Base-by-base conservation (phyloP, 2,113 vertebrate species). In the Proterorhinus semilunaris region DNA sequence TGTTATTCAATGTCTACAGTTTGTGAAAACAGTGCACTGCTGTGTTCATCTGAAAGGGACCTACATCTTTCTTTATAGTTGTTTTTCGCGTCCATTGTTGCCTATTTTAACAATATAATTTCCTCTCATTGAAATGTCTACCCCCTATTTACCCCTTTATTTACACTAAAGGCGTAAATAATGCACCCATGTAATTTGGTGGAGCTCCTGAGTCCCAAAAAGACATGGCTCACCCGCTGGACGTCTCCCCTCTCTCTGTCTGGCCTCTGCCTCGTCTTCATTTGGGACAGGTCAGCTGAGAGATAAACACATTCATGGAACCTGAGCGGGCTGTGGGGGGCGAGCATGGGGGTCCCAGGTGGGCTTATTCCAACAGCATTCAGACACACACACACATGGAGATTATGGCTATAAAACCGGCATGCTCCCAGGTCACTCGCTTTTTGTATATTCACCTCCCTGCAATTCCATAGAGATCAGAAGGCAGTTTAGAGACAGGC, bases 221-320 rank as follows among this genome's bases (percentile, higher is more conserved):
- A 10, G 46, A 47, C 46, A 47, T 10, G 10, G 46, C 5, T 47
- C 46, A 54, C 21, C 27, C 47, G 52, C 72, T 72, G 59, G 42
- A 63, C 27, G 27, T 36, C 44, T 36, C 21, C 47, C 67, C 55
- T 55, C 27, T 16, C 69, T 61, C 71, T 45, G 13, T 80, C 80
- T 69, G 67, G 71, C 71, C 74, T 54, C 50, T 62, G 66, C 65
- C 79, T 83, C 78, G 73, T 82, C 82, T 89, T 85, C 83, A 88
- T 89, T 86, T 77, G 85, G 78, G 83, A 85, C 81, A 74, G 27
- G 57, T 80, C 72, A 74, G 80, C 74, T 86, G 78, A 78, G 74
- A 91, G 87, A 90, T 85, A 87, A 92, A 91, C 82, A 88, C 82
- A 90, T 92, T 90, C 87, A 90, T 89, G 65, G 80, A 90, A 86